Base-by-base conservation (phyloP, 2,113 vertebrate species). In the Anser cygnoides region DNA sequence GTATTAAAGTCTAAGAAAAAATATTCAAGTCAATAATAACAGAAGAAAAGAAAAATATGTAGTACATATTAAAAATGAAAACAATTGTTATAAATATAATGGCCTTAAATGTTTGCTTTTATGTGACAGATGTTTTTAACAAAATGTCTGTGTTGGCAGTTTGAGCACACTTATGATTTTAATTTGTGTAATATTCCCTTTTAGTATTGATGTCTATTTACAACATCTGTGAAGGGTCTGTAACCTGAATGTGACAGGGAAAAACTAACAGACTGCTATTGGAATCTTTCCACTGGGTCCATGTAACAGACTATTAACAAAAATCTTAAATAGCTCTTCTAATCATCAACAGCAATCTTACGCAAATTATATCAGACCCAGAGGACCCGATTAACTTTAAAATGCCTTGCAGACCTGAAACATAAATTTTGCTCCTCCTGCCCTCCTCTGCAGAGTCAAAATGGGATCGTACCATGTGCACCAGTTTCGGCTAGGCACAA, bases 51-150 rank as follows among this genome's bases (percentile, higher is more conserved):
- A 96, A 94, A 95, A 97, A 96, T 94, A 95, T 83, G 78, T 92
- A 89, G 66, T 96, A 95, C 73, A 82, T 89, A 98, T 93, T 92
- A 94, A 97, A 97, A 98, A 96, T 77, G 93, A 97, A 97, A 95
- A 97, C 91, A 93, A 96, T 94, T 95, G 93, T 96, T 97, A 96
- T 66, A 96, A 96, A 96, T 93, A 61, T 90, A 94, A 96, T 95
- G 94, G 89, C 54, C 88, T 92, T 93, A 95, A 96, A 96, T 90
- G 93, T 97, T 97, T 97, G 92, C 97, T 98, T 97, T 98, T 96
- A 97, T 97, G 97, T 97, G 96, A 97, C 97, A 97, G 96, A 98
- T 97, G 97, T 98, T 98, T 98, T 95, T 95, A 98, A 97, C 96
- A 97, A 97, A 97, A 97, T 89, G 87, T 96, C 97, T 98, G 71